Evolutionary conservation across 1,140 invertebrate species (phyloP).

Genomic region (Achatina immaculata): DNA sequence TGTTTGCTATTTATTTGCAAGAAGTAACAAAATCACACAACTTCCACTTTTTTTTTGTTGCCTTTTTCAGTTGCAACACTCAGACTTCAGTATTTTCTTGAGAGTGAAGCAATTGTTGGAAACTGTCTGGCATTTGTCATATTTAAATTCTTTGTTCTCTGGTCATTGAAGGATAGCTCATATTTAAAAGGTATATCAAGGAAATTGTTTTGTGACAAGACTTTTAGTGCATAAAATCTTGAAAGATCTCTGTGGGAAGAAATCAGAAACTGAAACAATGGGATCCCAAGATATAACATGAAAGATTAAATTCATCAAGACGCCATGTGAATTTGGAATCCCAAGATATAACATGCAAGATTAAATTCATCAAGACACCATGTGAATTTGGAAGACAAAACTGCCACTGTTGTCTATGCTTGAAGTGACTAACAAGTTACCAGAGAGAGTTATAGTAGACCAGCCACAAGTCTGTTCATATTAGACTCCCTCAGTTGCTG

Average conservation of each 20-base stretch:
- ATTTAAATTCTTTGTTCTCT: conserved; percentile 18
- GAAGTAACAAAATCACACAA: not conserved
- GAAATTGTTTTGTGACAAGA: not conserved
- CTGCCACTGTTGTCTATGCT: too few species aligned
- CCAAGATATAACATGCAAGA: too few species aligned
- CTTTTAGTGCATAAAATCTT: not conserved
- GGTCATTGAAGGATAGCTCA: not conserved
- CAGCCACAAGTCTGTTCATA: too few species aligned
- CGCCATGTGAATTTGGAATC: too few species aligned
- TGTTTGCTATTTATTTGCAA: not conserved
- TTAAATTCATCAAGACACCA: too few species aligned
- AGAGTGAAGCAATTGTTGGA: conserved; percentile 20
- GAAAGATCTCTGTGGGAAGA: not conserved
- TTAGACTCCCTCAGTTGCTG: too few species aligned
- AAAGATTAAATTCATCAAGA: too few species aligned
- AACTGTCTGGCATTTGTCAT: conserved; percentile 1
- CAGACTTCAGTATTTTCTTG: conserved; percentile 11
- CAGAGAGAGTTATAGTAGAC: too few species aligned
- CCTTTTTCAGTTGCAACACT: conserved; percentile 9
- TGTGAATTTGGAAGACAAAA: too few species aligned
- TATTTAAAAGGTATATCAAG: conserved; percentile 1
- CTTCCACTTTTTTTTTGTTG: not conserved
- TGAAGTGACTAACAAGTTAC: too few species aligned
- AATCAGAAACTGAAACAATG: not conserved
- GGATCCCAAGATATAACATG: not conserved